Conservation (phyloP, 2,113 vertebrate species). For the Urocitellus parryii region DNA sequence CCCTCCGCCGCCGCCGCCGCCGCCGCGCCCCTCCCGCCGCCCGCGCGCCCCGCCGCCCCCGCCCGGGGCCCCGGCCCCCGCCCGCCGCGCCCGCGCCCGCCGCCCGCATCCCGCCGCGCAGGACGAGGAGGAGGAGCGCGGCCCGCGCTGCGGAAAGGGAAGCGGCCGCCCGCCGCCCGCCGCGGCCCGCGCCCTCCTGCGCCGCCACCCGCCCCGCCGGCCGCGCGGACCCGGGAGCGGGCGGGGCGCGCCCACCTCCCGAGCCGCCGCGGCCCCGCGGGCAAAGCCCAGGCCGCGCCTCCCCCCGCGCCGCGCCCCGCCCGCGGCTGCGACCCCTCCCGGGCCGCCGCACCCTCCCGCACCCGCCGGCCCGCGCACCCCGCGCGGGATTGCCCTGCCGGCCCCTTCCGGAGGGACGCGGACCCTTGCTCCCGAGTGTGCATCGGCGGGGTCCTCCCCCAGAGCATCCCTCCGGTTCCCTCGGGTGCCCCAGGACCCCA, state of each 20-base stretch:
- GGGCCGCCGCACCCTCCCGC: background rate
- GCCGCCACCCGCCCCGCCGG: background rate
- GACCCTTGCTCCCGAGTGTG: background rate
- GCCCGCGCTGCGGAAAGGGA: conserved; percentile 38
- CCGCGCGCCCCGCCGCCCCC: conserved; percentile 43
- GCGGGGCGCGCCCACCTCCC: conserved; percentile 68
- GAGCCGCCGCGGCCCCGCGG: background rate
- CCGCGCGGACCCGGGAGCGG: background rate
- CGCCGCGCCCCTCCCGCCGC: background rate
- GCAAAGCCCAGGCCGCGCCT: conserved; percentile 44
- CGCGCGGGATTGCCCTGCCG: background rate
- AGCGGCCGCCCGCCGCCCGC: background rate
- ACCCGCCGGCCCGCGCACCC: background rate
- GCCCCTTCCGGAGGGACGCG: too few species aligned
- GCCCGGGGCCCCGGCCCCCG: conserved; percentile 55
- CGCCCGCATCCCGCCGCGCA: conserved; percentile 53
- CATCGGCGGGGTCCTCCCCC: background rate
- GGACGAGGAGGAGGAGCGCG: background rate
- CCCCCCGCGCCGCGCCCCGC: background rate
- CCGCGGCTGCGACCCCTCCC: background rate
- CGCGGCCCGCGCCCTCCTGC: background rate
- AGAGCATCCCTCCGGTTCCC: background rate
- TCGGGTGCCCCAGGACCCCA: background rate
- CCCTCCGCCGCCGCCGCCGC: background rate
- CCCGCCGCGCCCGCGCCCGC: conserved; percentile 37